phyloP scores from a whole-genome alignment of 2,888 invertebrate genomes.

The Crocallis elinguaria region DNA sequence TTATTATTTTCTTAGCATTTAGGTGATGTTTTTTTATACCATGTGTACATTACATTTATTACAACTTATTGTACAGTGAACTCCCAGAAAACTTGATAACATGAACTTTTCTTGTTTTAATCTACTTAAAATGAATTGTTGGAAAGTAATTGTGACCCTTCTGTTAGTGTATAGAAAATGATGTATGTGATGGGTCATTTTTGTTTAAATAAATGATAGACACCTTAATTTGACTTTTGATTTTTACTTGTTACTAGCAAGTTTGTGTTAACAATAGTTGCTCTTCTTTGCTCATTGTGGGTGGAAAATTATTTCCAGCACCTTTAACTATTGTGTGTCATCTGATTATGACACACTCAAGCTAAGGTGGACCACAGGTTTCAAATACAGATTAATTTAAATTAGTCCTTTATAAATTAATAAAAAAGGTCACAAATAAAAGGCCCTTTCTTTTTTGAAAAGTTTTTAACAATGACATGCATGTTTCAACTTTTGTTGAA shows the following conservation, averaged over 20 bases:
- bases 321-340: no score
- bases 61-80: conserved; percentile 67
- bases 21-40: conserved; percentile 73
- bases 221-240: conserved; percentile 33
- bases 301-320: no score
- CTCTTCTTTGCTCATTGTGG: not conserved
- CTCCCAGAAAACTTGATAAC: conserved; percentile 48
- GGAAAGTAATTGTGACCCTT: conserved; percentile 56
- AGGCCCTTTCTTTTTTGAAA: no score
- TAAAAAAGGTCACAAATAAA: no score
- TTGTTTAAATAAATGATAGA: conserved; percentile 72
- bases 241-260: conserved; percentile 22
- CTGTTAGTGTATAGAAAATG: conserved; percentile 56
- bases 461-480: no score
- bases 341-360: no score
- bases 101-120: conserved; percentile 54
- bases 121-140: conserved; percentile 65
- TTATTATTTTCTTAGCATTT: conserved; percentile 70
- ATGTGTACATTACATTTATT: conserved; percentile 61
- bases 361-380: no score
- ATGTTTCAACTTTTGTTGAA: no score
- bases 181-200: conserved; percentile 64
- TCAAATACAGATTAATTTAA: no score
- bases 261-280: not conserved
- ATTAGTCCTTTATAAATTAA: no score